Evolutionary conservation across 2,113 vertebrate species (phyloP), one percentile per base, ranked within the genome.

Genomic region (Chelonoidis abingdonii): DNA sequence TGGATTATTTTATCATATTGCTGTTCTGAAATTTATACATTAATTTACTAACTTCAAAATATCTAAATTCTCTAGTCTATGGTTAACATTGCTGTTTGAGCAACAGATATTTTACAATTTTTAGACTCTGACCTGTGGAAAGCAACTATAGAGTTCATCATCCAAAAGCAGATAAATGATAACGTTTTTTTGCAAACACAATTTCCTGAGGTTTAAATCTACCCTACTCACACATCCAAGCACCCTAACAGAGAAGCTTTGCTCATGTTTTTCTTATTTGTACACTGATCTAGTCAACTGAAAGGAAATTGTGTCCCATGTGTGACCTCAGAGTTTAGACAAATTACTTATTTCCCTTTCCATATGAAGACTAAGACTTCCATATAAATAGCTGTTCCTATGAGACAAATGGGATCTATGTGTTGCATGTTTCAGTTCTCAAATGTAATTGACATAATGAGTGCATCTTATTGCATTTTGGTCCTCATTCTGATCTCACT

Each of bases 171-270:
- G 72, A 92, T 44, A 88, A 92, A 96, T 2, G 35, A 44, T 56
- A 17, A 14, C 10, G 7, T 9, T 25, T 10, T 87, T 56, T 87
- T 87, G 31, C 50, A 2, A 0, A 10, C 56, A 92, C 87, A 96
- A 97, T 97, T 97, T 97, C 96, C 93, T 96, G 91, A 76, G 84
- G 16, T 97, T 96, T 94, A 95, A 17, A 95, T 87, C 65, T 29
- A 53, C 2, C 54, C 79, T 91, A 52, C 80, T 94, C 62, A 69
- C 90, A 97, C 89, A 2, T 81, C 84, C 80, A 84, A 72, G 25
- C 1, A 10, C 41, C 82, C 86, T 2, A 72, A 10, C 8, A 82
- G 2, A 86, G 9, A 87, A 75, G 2, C 90, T 69, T 87, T 76
- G 76, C 49, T 91, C 96, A 93, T 38, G 49, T 96, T 96, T 93